Evolutionary conservation across 2,888 invertebrate species (phyloP).

Genomic region (Eupsilia transversa): DNA sequence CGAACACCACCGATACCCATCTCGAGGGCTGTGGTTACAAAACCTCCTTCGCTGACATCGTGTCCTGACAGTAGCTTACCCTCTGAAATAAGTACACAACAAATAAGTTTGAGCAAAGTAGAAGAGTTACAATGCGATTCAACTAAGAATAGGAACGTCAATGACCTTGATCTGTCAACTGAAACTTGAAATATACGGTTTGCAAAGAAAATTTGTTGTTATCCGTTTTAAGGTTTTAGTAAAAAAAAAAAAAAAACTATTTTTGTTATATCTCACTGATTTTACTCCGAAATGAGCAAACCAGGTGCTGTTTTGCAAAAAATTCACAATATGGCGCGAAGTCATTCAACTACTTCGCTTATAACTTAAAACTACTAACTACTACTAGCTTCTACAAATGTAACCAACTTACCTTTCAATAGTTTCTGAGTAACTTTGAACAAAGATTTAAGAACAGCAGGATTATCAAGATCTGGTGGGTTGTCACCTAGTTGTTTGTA

Average conservation of each 20-base stretch:
- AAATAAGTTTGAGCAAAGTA: background rate
- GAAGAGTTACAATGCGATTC: background rate
- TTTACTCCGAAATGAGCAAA: background rate
- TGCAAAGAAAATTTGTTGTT: background rate
- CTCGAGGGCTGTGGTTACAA: slow-evolving; percentile 96
- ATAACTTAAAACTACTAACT: background rate
- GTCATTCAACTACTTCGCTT: too few relatives aligned
- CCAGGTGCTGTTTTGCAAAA: background rate
- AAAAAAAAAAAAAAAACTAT: too few relatives aligned
- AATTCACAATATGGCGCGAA: background rate
- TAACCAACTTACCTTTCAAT: slow-evolving; percentile 91
- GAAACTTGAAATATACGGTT: background rate
- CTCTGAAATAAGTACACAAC: slow-evolving; percentile 82
- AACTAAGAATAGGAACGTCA: background rate
- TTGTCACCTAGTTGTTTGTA: slow-evolving; percentile 95
- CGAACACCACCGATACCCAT: slow-evolving; percentile 98
- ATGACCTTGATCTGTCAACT: background rate
- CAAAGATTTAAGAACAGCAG: slow-evolving; percentile 92
- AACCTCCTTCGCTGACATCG: slow-evolving; percentile 99
- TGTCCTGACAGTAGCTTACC: slow-evolving; percentile 95
- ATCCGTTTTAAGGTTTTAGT: too few relatives aligned
- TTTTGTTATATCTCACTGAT: background rate
- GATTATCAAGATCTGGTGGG: slow-evolving; percentile 95
- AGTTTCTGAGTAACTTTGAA: slow-evolving; percentile 96
- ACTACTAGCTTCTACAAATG: background rate